Evolutionary conservation across 2,113 vertebrate genomes (phyloP).

Genomic region (Oncorhynchus mykiss): DNA sequence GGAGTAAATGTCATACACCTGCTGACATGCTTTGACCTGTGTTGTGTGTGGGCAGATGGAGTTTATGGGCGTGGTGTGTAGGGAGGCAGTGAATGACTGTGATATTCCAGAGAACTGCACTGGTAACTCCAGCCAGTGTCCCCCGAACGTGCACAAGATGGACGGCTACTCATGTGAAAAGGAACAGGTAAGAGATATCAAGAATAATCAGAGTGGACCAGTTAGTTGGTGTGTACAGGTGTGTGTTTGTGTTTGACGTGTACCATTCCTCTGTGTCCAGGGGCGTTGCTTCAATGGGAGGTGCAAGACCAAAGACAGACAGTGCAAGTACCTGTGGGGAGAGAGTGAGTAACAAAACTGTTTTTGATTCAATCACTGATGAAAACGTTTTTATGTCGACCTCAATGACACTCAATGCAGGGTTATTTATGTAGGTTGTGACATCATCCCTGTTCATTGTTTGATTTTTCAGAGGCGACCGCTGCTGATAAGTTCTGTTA

Average conservation of each 20-base stretch:
- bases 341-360: conserved; percentile 84
- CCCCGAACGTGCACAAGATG: conserved; percentile 95
- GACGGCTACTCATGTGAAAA: conserved; percentile 96
- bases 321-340: conserved; percentile 99
- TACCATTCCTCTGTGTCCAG: conserved; percentile 65
- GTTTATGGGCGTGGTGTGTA: conserved; percentile 85
- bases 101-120: conserved; percentile 94
- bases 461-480: conserved; percentile 77
- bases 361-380: neutral
- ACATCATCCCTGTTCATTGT: neutral
- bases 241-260: neutral
- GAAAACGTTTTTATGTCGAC: neutral
- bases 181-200: conserved; percentile 79
- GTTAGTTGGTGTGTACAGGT: neutral
- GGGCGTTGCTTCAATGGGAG: conserved; percentile 95
- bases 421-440: neutral
- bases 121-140: conserved; percentile 96
- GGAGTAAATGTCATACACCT: neutral
- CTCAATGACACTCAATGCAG: too few relatives aligned
- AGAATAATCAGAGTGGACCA: neutral
- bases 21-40: neutral
- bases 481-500: conserved; percentile 96
- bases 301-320: conserved; percentile 96
- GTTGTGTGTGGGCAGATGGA: conserved; percentile 78
- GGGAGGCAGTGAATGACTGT: conserved; percentile 94